Conservation (phyloP, 2,888 invertebrate species). For the Lamellibrachia columna region DNA sequence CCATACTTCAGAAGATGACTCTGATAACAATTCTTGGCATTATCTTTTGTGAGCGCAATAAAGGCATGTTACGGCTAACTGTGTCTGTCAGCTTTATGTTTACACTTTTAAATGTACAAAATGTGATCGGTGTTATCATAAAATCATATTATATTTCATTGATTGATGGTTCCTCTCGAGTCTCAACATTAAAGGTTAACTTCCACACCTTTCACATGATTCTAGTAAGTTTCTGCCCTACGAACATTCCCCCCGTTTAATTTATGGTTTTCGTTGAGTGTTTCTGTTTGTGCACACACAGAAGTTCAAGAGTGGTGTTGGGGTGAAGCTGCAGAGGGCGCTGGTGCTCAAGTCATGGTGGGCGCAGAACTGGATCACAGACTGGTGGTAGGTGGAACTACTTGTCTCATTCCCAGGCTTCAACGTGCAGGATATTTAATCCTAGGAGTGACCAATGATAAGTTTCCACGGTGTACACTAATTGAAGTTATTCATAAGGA, state of each 20-base stretch:
- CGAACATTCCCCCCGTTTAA: background rate
- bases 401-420: background rate
- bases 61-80: too few species aligned
- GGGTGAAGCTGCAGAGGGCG: constrained; percentile 65
- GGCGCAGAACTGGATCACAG: constrained; percentile 68
- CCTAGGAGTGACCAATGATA: too few species aligned
- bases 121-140: too few species aligned
- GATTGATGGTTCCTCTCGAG: too few species aligned
- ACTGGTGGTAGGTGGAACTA: constrained; percentile 66
- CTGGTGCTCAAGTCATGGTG: constrained; percentile 68
- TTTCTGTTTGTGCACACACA: constrained; percentile 22
- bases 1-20: too few species aligned
- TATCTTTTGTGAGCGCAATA: too few species aligned
- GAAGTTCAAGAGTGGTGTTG: constrained; percentile 64
- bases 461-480: too few species aligned
- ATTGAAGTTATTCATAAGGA: too few species aligned
- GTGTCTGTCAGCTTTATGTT: too few species aligned
- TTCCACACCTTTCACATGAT: background rate
- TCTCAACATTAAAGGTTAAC: background rate
- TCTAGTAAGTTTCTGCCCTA: background rate
- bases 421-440: background rate
- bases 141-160: too few species aligned
- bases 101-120: too few species aligned
- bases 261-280: background rate
- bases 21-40: too few species aligned